Conservation (phyloP, 2,888 invertebrate genomes). For the Tiphia femorata region DNA sequence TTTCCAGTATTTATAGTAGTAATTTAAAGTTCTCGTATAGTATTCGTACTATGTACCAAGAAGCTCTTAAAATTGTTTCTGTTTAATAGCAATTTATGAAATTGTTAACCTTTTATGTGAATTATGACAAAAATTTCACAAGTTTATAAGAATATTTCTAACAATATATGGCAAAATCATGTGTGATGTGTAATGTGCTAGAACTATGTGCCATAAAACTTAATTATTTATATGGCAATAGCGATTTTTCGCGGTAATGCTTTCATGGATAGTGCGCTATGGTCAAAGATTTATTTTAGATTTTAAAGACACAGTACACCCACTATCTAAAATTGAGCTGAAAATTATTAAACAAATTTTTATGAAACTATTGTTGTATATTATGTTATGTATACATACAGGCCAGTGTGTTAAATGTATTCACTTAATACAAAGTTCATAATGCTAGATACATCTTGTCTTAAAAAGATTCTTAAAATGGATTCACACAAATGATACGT, state of each 20-base stretch:
- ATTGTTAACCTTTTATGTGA: background rate
- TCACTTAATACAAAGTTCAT: constrained; percentile 12
- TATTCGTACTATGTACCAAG: background rate
- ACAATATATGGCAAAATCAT: background rate
- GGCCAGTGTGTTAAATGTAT: constrained; percentile 27
- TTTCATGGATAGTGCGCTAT: too few relatives aligned
- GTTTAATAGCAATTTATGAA: background rate
- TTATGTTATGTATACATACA: constrained; percentile 24
- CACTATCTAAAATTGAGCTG: background rate
- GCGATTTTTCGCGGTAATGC: background rate
- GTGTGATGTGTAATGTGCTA: constrained; percentile 18
- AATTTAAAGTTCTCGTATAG: too few relatives aligned
- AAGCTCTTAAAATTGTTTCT: background rate
- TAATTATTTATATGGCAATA: constrained; percentile 18
- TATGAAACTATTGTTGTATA: too few relatives aligned
- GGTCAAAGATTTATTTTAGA: background rate
- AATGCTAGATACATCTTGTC: too few relatives aligned
- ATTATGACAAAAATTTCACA: background rate
- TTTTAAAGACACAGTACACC: background rate
- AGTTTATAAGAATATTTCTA: background rate
- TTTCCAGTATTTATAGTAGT: too few relatives aligned
- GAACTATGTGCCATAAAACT: constrained; percentile 42
- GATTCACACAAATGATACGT: too few relatives aligned
- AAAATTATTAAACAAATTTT: constrained; percentile 1
- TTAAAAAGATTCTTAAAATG: too few relatives aligned